Percentiles rank a stretch among this genome's conserved stretches.
These are phyloP conservation scores for Malurus elegans DNA, from an alignment of 2,113 vertebrate genomes.

Conservation along the genomic window DNA sequence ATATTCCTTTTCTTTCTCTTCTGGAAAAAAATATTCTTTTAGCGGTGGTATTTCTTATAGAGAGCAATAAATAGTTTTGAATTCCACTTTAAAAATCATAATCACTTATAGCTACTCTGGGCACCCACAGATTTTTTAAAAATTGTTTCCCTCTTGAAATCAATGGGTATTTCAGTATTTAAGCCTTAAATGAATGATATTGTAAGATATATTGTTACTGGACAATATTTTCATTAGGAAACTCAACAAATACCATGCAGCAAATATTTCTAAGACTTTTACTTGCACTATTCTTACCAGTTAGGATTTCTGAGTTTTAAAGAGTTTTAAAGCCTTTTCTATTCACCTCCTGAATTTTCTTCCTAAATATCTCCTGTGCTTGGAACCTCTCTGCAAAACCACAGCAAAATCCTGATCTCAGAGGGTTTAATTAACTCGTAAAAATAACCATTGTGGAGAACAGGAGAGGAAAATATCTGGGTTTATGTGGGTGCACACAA, in stretches of 20 bases:
- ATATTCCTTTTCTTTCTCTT: neutral
- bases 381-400: neutral
- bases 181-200: neutral
- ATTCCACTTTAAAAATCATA: neutral
- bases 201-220: neutral
- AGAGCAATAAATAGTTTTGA: neutral
- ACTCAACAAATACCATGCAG: neutral
- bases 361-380: neutral
- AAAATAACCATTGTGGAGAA: neutral
- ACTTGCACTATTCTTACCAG: neutral
- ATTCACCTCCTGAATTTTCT: neutral
- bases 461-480: neutral
- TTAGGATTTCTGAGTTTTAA: neutral
- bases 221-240: neutral
- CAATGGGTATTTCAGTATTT: neutral
- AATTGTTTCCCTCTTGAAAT: neutral
- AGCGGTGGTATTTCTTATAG: neutral
- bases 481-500: neutral
- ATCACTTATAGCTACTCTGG: neutral
- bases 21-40: neutral
- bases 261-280: neutral
- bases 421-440: constrained; percentile 9
- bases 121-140: neutral
- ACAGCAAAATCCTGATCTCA: neutral
- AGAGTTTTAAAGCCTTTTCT: neutral